phyloP scores from a whole-genome alignment of 2,888 invertebrate genomes.

The Morinoia aosen region DNA sequence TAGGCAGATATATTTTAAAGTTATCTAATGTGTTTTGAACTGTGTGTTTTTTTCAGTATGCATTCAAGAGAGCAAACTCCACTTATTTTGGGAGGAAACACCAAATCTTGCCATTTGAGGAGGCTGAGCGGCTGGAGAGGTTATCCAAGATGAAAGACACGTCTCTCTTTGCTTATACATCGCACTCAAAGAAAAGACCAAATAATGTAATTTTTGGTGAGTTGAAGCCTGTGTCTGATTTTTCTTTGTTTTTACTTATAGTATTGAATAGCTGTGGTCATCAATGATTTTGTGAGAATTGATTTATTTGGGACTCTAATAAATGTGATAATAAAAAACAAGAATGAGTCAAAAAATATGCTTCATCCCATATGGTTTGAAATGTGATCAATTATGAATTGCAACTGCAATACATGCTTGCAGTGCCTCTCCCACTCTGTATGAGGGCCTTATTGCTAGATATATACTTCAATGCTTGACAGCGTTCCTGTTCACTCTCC shows the following conservation, averaged over 20 bases:
- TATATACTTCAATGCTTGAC: no score
- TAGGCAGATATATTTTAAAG: no score
- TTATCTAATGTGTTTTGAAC: neutral
- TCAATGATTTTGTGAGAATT: no score
- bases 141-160: conserved; percentile 85
- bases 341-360: no score
- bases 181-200: conserved; percentile 95
- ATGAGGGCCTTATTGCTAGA: neutral
- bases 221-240: conserved; percentile 72
- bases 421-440: neutral
- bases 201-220: conserved; percentile 85
- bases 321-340: no score
- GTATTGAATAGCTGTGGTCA: no score
- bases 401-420: no score
- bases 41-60: conserved; percentile 55
- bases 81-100: conserved; percentile 46
- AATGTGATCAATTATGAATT: no score
- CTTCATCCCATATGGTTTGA: no score
- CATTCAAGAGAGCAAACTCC: conserved; percentile 55
- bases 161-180: conserved; percentile 90
- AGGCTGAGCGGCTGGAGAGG: neutral
- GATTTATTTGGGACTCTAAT: no score
- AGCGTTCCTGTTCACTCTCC: no score
- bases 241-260: neutral
- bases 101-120: conserved; percentile 56